Base-by-base conservation (phyloP, 1,140 invertebrate genomes). In the Ips typographus region DNA sequence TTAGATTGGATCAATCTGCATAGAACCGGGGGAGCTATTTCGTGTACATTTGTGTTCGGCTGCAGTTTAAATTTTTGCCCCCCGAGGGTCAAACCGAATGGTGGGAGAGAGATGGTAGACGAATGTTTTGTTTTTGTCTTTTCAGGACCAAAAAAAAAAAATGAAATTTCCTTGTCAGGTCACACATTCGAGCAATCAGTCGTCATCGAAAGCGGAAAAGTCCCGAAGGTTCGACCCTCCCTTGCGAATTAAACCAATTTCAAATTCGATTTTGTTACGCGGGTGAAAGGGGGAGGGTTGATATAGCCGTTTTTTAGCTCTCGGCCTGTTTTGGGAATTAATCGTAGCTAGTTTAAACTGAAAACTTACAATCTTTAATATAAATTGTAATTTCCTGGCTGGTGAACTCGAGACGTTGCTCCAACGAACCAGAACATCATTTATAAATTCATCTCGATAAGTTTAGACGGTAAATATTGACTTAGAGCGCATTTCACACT, bases 181-280 rank as follows among this genome's bases (percentile, higher is more conserved):
- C 43, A 61, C 43, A 43, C 43, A 61, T 37, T 61, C 41, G 22
- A 6, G 59, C 59, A 61, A 47, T 61, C 59, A 61, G 59, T 61
- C 59, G 59, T 61, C 59, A 61, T 38, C 43, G 57, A 40, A 37
- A 40, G 40, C 40, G 43, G 59, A 49, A 49, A 61, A 61, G 47
- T 61, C 43, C 59, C 59, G 36, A 44, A 43, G 43, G 39, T 37
- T 61, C 59, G 22, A 22, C 4, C 39, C 37, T 61, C 59, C 59
- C 59, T 6, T 44, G 59, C 59, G 59, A 61, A 61, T 61, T 61
- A 61, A 61, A 61, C 59, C 59, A 61, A 61, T 61, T 61, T 61
- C 59, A 61, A 61, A 61, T 61, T 61, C 59, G 59, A 61, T 61
- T 61, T 61, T 43, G 41, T 61, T 61, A 22, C 42, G 42, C 59